Percentiles rank a stretch among this genome's conserved stretches.
phyloP scores from a whole-genome alignment of 2,888 invertebrate genomes.

The Globia sparganii region DNA sequence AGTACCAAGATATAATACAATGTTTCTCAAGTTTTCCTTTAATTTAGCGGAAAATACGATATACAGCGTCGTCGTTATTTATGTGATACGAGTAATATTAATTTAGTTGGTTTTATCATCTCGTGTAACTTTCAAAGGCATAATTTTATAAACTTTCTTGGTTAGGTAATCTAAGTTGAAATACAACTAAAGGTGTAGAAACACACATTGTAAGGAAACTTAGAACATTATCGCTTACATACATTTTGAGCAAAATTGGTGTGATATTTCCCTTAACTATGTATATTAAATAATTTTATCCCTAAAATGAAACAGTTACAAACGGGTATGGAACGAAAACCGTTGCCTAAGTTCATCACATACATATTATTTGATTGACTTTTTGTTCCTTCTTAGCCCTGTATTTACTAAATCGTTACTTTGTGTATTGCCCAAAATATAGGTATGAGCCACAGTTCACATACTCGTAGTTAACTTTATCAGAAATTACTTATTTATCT shows the following conservation, averaged over 20 bases:
- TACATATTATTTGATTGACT: background rate
- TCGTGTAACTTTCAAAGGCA: no score
- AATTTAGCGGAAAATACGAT: background rate
- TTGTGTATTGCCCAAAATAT: no score
- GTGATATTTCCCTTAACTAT: background rate
- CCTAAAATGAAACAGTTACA: background rate
- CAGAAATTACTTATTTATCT: background rate
- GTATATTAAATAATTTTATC: background rate
- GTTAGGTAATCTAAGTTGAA: background rate
- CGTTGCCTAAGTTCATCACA: background rate
- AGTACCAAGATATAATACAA: background rate
- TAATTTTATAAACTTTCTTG: background rate
- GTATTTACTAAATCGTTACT: background rate
- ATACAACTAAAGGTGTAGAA: background rate
- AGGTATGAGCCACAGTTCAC: background rate
- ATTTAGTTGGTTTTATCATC: background rate
- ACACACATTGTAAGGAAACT: background rate
- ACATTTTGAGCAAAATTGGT: background rate
- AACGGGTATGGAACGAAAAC: background rate
- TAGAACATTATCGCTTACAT: background rate
- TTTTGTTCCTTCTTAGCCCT: background rate
- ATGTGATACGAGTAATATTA: background rate
- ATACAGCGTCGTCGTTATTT: background rate
- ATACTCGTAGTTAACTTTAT: background rate
- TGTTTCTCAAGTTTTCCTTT: background rate